Evolutionary conservation across 2,113 vertebrate genomes (phyloP).

Genomic region (Lates calcarifer): DNA sequence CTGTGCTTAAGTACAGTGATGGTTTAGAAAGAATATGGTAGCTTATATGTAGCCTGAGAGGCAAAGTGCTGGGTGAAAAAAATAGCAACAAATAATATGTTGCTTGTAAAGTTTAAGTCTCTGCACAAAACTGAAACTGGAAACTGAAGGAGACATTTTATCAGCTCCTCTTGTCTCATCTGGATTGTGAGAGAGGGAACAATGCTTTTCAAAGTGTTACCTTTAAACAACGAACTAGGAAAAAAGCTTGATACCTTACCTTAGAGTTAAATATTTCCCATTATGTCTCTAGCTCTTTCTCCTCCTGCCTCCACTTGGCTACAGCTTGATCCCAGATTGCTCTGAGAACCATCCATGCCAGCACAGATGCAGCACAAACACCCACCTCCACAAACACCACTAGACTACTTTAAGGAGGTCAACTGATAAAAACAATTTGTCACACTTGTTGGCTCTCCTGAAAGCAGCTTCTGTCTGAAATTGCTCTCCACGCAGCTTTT

Average conservation of each 20-base stretch:
- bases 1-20: neutral
- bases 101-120: neutral
- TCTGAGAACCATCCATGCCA: neutral
- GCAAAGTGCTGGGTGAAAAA: neutral
- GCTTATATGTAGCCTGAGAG: neutral
- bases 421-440: conserved; percentile 62
- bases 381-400: conserved; percentile 13
- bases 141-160: neutral
- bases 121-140: neutral
- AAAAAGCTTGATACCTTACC: too few species aligned
- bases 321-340: conserved; percentile 9
- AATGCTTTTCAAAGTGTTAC: too few species aligned
- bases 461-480: conserved; percentile 39
- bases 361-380: neutral
- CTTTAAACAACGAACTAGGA: too few species aligned
- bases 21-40: neutral
- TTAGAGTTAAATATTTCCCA: neutral
- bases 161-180: too few species aligned
- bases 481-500: conserved; percentile 34
- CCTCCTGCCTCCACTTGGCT: neutral
- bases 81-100: too few species aligned
- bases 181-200: neutral
- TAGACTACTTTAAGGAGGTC: conserved; percentile 51
- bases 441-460: conserved; percentile 51
- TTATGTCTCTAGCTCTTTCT: neutral